Evolutionary conservation across 1,140 invertebrate species (phyloP), one percentile per base, ranked within the genome.

Genomic region (Theocolax elegans): DNA sequence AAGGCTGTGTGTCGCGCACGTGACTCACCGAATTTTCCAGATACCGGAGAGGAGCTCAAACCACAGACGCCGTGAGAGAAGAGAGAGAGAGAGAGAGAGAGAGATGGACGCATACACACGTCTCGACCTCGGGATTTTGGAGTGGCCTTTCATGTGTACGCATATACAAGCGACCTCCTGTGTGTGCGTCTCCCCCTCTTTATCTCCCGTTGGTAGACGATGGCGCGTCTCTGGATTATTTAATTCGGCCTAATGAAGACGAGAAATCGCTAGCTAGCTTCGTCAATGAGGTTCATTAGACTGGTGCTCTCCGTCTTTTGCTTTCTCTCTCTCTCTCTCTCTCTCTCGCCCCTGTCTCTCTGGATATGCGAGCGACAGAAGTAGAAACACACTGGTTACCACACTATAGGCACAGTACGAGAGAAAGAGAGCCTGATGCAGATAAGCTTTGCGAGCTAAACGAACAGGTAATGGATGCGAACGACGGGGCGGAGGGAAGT

Each of bases 1-100:
- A 54, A 53, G 49, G 38, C 49, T 49, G 23, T 29, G n/a, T n/a
- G 31, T 44, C 27, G n/a, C 29, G 12, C 53, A 48, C 40, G 64
- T 58, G 64, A 58, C 64, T 67, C 64, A 48, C 27, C 53, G 27
- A 67, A 67, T 56, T 67, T 67, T 58, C 38, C 40, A 58, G 48
- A 64, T 49, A 35, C 25, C 58, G 21, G 9, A 9, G n/a, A n/a
- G n/a, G n/a, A n/a, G n/a, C n/a, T n/a, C n/a, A n/a, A n/a, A n/a
- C n/a, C n/a, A n/a, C 3, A 35, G 27, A 10, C 1, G 15, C 10
- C 6, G 17, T n/a, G 21, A 19, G 17, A 21, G 7, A 12, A 48
- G 46, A 48, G 19, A 48, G n/a, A 31, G 51, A 54, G 27, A 12
- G n/a, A 17, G 27, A 31, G 51, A 54, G 51, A 17, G 51, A 35